A percentile compares a stretch with the other conserved stretches of the same genome.
phyloP scores from a whole-genome alignment of 2,113 vertebrate species.

The Calyptomena viridis region DNA sequence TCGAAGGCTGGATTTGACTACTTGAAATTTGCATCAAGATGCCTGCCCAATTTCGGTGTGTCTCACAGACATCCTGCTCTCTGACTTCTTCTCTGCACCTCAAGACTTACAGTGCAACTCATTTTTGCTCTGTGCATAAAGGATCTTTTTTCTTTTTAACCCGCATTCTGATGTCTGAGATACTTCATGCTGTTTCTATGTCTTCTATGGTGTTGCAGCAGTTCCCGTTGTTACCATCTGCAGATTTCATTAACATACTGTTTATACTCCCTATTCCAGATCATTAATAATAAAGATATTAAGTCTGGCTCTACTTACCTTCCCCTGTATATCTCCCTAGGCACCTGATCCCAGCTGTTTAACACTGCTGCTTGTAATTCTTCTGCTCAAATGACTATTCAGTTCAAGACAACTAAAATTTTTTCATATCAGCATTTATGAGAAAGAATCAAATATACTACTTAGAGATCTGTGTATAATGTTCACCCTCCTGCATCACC shows the following conservation, averaged over 20 bases:
- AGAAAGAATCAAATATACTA: background rate
- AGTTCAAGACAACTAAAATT: background rate
- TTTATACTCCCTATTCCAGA: constrained; percentile 14
- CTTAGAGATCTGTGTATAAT: background rate
- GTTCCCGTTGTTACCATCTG: constrained; percentile 43
- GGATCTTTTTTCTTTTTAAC: background rate
- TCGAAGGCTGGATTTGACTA: background rate
- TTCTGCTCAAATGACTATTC: background rate
- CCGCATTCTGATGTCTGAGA: background rate
- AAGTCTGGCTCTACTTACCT: constrained; percentile 23
- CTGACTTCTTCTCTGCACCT: background rate
- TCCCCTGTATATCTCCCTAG: constrained; percentile 15
- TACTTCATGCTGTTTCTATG: background rate
- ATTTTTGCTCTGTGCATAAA: background rate
- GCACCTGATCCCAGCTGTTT: constrained; percentile 42
- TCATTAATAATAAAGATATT: constrained; percentile 49
- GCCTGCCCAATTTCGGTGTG: accelerated
- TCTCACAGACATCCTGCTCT: background rate
- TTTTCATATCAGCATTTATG: background rate
- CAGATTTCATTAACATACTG: constrained; percentile 47
- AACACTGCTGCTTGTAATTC: background rate
- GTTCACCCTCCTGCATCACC: background rate
- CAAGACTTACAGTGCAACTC: background rate
- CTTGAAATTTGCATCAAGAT: background rate
- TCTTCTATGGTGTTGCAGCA: background rate